phyloP scores from a whole-genome alignment of 2,888 invertebrate genomes.

The Hypsopygia costalis region DNA sequence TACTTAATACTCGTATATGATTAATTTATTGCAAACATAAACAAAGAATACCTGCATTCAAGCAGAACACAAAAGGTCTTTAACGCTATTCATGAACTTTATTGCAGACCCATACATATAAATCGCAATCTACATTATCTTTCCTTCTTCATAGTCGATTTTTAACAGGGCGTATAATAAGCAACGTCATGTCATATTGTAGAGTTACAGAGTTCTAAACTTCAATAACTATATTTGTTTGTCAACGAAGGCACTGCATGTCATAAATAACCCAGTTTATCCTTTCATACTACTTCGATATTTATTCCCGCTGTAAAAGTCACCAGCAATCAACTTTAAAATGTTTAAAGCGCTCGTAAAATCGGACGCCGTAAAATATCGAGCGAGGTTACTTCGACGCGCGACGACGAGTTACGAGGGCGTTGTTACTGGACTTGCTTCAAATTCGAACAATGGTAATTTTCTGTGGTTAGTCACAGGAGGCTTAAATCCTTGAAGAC shows the following conservation, averaged over 20 bases:
- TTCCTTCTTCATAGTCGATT: too few species aligned
- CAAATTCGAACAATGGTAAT: constrained; percentile 51
- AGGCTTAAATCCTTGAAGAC: constrained; percentile 55
- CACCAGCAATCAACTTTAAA: constrained; percentile 20
- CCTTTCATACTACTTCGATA: neutral
- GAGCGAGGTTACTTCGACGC: constrained; percentile 14
- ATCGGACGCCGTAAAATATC: constrained; percentile 26
- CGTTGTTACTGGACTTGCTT: constrained; percentile 28
- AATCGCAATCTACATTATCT: too few species aligned
- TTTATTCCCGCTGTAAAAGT: constrained; percentile 21
- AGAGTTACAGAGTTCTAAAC: neutral
- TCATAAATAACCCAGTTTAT: constrained; percentile 8
- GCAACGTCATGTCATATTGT: neutral
- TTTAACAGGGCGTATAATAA: too few species aligned
- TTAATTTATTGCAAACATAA: too few species aligned
- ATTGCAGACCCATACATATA: too few species aligned
- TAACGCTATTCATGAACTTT: too few species aligned
- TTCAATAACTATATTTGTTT: constrained; percentile 6
- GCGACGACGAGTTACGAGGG: constrained; percentile 29
- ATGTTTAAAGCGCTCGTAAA: constrained; percentile 22
- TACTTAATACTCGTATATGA: too few species aligned
- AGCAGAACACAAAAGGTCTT: too few species aligned
- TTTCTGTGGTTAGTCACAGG: constrained; percentile 59
- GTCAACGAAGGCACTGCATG: neutral
- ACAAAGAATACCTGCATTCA: too few species aligned